These are phyloP conservation scores for Catagonus wagneri DNA, from an alignment of 2,113 vertebrate species.

Conservation along the genomic window DNA sequence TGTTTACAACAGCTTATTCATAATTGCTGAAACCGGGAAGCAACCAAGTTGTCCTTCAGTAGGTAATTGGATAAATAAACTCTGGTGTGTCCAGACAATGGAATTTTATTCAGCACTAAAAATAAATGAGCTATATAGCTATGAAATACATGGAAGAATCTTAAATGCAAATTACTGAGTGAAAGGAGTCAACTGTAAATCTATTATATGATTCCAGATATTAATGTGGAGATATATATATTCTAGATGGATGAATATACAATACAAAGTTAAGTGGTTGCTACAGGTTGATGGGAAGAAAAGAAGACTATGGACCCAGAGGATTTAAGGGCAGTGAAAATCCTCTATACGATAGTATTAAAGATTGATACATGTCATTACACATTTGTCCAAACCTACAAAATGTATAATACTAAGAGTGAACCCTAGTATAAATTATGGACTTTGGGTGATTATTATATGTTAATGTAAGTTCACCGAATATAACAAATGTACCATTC, in stretches of 20 bases:
- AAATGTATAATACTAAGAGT: neutral
- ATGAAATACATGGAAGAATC: neutral
- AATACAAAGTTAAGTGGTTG: neutral
- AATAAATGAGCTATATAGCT: neutral
- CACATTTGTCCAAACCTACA: neutral
- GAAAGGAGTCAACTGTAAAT: neutral
- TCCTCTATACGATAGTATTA: neutral
- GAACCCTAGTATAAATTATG: neutral
- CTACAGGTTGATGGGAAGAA: neutral
- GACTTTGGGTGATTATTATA: neutral
- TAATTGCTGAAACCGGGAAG: neutral
- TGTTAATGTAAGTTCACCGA: neutral
- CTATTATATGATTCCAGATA: neutral
- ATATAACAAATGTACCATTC: neutral
- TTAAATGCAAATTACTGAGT: neutral
- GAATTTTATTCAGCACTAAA: neutral
- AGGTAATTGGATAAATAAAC: neutral
- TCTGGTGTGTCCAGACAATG: neutral
- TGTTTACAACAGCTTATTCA: neutral
- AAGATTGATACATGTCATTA: neutral
- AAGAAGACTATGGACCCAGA: no score
- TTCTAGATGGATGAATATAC: neutral
- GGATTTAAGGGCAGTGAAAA: neutral
- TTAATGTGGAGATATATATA: neutral
- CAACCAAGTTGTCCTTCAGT: neutral